These are phyloP conservation scores for Monarcha castaneiventris DNA, from an alignment of 2,113 vertebrate genomes.

Conservation along the genomic window DNA sequence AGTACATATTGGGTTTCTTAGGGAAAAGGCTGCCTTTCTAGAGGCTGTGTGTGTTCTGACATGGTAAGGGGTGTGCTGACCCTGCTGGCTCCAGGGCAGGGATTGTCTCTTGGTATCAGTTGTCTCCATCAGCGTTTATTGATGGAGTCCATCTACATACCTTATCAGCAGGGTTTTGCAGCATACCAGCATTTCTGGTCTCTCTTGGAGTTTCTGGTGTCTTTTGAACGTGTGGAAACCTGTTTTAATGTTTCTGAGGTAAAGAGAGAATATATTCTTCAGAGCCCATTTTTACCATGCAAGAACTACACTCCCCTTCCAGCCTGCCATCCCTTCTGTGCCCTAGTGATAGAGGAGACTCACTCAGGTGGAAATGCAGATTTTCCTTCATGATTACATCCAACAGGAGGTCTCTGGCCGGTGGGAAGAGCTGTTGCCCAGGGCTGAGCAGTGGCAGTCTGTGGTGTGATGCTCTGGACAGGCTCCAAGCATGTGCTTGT, in stretches of 20 bases:
- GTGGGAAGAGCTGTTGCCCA: not conserved
- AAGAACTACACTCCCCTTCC: not conserved
- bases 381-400: not conserved
- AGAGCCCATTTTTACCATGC: not conserved
- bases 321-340: accelerated
- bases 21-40: not conserved
- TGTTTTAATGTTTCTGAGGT: not conserved
- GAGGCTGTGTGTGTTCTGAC: constrained; percentile 2
- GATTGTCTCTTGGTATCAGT: constrained; percentile 50
- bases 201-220: not conserved
- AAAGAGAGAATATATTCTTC: not conserved
- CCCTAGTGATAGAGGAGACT: not conserved
- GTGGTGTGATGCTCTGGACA: accelerated
- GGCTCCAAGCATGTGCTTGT: accelerated
- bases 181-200: not conserved
- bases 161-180: constrained; percentile 18
- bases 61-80: not conserved
- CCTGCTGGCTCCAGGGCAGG: not conserved
- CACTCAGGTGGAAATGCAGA: not conserved
- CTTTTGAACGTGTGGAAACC: constrained; percentile 6
- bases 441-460: not conserved
- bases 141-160: constrained; percentile 30
- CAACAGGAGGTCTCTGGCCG: not conserved
- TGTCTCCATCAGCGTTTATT: constrained; percentile 11
- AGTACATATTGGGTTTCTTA: constrained; percentile 33